These are phyloP conservation scores for Selene dorsalis DNA, from an alignment of 2,797 vertebrate species.

Conservation along the genomic window DNA sequence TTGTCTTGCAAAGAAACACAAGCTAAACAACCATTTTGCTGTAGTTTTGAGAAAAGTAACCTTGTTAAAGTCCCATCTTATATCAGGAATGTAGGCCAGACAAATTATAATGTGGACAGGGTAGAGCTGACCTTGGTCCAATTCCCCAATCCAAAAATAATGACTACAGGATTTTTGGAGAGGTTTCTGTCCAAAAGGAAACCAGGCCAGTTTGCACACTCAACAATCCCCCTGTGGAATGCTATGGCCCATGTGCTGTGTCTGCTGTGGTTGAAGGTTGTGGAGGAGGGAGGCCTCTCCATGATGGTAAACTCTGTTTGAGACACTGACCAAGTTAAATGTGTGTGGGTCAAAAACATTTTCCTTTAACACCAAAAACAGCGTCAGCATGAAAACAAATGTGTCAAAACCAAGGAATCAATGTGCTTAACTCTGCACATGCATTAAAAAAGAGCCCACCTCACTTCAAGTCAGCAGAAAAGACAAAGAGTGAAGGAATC, in stretches of 20 bases:
- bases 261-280: slow-evolving; percentile 61
- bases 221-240: slow-evolving; percentile 73
- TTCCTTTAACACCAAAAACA: slow-evolving; percentile 45
- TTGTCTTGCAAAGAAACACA: not conserved
- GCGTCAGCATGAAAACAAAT: slow-evolving; percentile 45
- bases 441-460: slow-evolving; percentile 14
- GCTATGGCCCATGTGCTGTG: slow-evolving; percentile 57
- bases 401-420: slow-evolving; percentile 24
- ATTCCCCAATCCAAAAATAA: slow-evolving; percentile 67
- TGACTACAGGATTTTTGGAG: slow-evolving; percentile 64
- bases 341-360: slow-evolving; percentile 50
- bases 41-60: slow-evolving; percentile 14
- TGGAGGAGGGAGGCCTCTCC: slow-evolving; percentile 30
- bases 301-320: slow-evolving; percentile 56
- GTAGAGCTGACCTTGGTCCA: slow-evolving; percentile 49
- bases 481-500: slow-evolving; percentile 21
- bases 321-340: slow-evolving; percentile 68
- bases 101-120: slow-evolving; percentile 60
- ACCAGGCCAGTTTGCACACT: slow-evolving; percentile 76
- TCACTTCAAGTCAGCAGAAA: slow-evolving; percentile 54
- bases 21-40: slow-evolving; percentile 2
- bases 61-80: slow-evolving; percentile 38
- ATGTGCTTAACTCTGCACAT: slow-evolving; percentile 27
- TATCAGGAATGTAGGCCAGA: slow-evolving; percentile 60
- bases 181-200: slow-evolving; percentile 75